phyloP scores from a whole-genome alignment of 2,888 invertebrate genomes.

The Parnassius glacialis region DNA sequence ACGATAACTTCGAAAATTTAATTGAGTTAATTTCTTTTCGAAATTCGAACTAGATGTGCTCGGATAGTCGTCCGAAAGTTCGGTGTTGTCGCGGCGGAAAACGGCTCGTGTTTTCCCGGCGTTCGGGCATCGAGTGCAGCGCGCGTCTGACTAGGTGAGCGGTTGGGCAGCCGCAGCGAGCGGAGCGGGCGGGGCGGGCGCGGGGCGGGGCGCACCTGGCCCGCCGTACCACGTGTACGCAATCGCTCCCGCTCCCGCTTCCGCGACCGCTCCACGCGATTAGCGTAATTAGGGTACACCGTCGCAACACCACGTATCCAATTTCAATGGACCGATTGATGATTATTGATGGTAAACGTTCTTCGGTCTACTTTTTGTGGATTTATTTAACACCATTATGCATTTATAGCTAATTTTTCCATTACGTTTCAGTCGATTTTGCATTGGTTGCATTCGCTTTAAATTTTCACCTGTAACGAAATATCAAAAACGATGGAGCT shows the following conservation, averaged over 20 bases:
- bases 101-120: conserved; percentile 77
- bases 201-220: conserved; percentile 77
- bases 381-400: conserved; percentile 34
- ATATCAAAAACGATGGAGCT: no score
- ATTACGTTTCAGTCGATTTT: conserved; percentile 15
- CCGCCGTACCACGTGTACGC: conserved; percentile 56
- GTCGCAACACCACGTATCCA: conserved; percentile 53
- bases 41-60: conserved; percentile 38
- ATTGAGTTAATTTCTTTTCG: conserved; percentile 37
- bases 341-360: conserved; percentile 54
- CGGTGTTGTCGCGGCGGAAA: conserved; percentile 69
- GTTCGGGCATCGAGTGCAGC: conserved; percentile 77
- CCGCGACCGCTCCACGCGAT: conserved; percentile 48
- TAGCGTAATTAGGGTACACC: conserved; percentile 56
- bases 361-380: conserved; percentile 41
- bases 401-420: conserved; percentile 24
- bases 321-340: conserved; percentile 66
- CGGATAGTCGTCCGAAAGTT: conserved; percentile 49
- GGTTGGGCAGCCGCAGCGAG: conserved; percentile 40
- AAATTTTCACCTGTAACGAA: no score
- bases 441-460: conserved; percentile 3
- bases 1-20: conserved; percentile 29
- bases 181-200: conserved; percentile 48
- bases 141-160: conserved; percentile 70
- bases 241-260: conserved; percentile 45